Base-by-base conservation (phyloP, 2,113 vertebrate species). In the Hydropotes inermis region DNA sequence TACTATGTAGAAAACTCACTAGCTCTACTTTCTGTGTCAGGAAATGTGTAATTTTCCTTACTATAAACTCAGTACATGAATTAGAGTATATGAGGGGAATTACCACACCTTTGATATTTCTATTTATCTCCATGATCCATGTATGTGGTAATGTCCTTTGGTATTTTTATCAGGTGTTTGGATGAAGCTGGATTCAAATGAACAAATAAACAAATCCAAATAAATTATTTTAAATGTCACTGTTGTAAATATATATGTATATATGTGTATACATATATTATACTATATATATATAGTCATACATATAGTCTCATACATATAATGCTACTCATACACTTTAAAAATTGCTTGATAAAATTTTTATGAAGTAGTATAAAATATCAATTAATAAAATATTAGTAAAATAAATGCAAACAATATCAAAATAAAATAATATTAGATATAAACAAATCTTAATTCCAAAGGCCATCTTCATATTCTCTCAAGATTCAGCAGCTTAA, bases 401-500 rank as follows among this genome's bases (percentile, higher is more conserved):
- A 25, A 88, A 83, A 85, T 88, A 55, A 81, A 74, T 28, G n/a
- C 21, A 70, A 39, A 58, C 16, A 81, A n/a, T 84, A 74, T 81
- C 1, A 91, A 88, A 86, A 43, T 67, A 30, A 90, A 94, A 74
- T 85, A 82, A 61, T 74, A 74, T 54, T 33, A 94, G n/a, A 52
- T 85, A 23, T 36, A 79, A 97, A 45, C 87, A 92, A 67, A 95
- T 39, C 39, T 96, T 94, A 70, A 76, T 61, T 83, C 30, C 88
- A 82, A 95, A 95, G 6, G 19, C 14, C 54, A 39, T 47, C 47
- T 85, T 92, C 61, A 61, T 50, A 76, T 52, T 95, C 2, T 36
- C n/a, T 67, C 50, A 50, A 58, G 76, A 82, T 27, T 94, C 16
- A 67, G 33, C 25, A 79, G 17, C 50, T 93, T 14, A 21, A 15